Conservation (phyloP, 2,113 vertebrate genomes). For the Leucosticte australis region DNA sequence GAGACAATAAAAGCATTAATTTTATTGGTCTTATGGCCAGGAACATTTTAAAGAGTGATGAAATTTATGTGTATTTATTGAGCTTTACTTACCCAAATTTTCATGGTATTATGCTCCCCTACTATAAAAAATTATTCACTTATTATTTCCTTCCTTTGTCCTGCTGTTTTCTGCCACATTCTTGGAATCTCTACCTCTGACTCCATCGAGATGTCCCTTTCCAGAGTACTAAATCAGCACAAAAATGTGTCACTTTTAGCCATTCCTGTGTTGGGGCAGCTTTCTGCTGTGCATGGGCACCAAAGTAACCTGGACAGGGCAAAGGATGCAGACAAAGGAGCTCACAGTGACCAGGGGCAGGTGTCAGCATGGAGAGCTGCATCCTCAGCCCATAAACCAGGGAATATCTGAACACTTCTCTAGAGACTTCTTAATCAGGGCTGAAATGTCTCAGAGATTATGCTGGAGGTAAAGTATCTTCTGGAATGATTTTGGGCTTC, state of each 20-base stretch:
- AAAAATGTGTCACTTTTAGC: not conserved
- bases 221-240: not conserved
- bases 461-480: not conserved
- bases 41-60: not conserved
- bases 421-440: not conserved
- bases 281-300: not conserved
- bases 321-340: not conserved
- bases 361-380: not conserved
- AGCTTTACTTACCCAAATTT: not conserved
- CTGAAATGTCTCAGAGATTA: not conserved
- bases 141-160: not conserved
- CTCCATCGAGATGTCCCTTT: not conserved
- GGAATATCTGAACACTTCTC: not conserved
- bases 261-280: not conserved
- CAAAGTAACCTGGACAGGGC: not conserved
- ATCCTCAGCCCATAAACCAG: rapidly evolving
- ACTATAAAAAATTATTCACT: not conserved
- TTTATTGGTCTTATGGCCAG: not conserved
- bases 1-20: not conserved
- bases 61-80: not conserved
- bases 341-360: not conserved
- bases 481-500: not conserved
- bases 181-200: not conserved
- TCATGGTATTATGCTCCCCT: not conserved
- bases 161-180: not conserved